phyloP scores from a whole-genome alignment of 2,113 vertebrate genomes.

The Uria lomvia region DNA sequence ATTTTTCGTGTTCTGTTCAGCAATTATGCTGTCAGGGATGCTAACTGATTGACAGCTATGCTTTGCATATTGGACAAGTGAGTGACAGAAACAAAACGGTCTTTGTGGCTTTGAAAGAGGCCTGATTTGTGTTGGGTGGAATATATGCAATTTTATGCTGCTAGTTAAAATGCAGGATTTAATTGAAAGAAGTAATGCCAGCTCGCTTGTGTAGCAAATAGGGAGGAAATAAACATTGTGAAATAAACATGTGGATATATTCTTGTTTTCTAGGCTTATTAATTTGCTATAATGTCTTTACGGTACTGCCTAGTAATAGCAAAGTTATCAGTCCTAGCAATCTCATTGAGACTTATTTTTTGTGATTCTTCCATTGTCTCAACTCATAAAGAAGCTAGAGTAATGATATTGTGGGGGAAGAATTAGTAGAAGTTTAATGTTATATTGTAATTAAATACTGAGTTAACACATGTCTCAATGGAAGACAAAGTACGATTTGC shows the following conservation, averaged over 20 bases:
- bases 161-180: slow-evolving; percentile 24
- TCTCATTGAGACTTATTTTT: background rate
- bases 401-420: background rate
- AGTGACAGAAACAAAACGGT: background rate
- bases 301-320: background rate
- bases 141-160: slow-evolving; percentile 5
- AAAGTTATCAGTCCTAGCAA: background rate
- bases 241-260: background rate
- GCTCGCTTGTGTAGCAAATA: background rate
- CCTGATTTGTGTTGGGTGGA: background rate
- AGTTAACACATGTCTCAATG: background rate
- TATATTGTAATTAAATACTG: background rate
- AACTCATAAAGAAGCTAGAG: background rate
- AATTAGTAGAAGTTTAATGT: background rate
- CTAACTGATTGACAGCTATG: background rate
- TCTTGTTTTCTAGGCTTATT: background rate
- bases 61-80: slow-evolving; percentile 27
- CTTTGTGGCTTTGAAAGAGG: background rate
- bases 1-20: background rate
- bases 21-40: slow-evolving; percentile 37
- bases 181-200: slow-evolving; percentile 11
- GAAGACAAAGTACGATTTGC: background rate
- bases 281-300: background rate
- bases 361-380: background rate
- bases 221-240: background rate